Evolutionary conservation across 2,888 invertebrate genomes (phyloP).

Genomic region (Drosophila ochracea): DNA sequence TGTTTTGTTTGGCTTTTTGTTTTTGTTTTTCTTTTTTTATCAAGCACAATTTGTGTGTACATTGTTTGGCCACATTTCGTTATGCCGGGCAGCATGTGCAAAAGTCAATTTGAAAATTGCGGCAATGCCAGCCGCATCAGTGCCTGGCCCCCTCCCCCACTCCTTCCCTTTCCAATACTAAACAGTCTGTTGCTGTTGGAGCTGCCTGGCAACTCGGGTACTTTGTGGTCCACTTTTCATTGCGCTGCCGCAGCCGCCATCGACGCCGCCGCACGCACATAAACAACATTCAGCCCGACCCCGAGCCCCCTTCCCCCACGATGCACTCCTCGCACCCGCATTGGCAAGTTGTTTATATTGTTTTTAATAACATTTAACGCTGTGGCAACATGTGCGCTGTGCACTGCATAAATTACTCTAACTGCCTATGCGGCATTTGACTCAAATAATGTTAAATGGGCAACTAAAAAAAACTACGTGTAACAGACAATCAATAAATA

Average conservation of each 20-base stretch:
- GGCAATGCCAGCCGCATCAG: constrained; percentile 45
- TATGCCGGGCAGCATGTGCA: constrained; percentile 76
- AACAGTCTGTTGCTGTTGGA: constrained; percentile 30
- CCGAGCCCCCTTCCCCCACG: not conserved
- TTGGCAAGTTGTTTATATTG: constrained; percentile 75
- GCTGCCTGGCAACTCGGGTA: constrained; percentile 57
- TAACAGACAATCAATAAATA: not conserved
- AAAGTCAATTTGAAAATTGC: constrained; percentile 82
- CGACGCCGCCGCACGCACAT: constrained; percentile 43
- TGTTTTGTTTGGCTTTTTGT: constrained; percentile 20
- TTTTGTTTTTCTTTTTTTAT: constrained; percentile 26
- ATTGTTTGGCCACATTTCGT: constrained; percentile 71
- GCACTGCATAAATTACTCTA: constrained; percentile 69
- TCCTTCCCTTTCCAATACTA: constrained; percentile 9
- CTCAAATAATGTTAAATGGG: constrained; percentile 51
- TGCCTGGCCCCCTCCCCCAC: constrained; percentile 27
- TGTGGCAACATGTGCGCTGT: constrained; percentile 66
- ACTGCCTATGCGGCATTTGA: constrained; percentile 50
- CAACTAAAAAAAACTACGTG: not conserved
- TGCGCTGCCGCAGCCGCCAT: constrained; percentile 25
- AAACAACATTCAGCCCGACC: constrained; percentile 52
- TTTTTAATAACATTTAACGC: constrained; percentile 76
- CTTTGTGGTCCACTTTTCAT: constrained; percentile 72
- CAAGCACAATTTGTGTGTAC: constrained; percentile 32
- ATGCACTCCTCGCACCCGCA: not conserved